Evolutionary conservation across 2,113 vertebrate genomes (phyloP), one percentile per base, ranked within the genome.

Genomic region (Vidua chalybeata): DNA sequence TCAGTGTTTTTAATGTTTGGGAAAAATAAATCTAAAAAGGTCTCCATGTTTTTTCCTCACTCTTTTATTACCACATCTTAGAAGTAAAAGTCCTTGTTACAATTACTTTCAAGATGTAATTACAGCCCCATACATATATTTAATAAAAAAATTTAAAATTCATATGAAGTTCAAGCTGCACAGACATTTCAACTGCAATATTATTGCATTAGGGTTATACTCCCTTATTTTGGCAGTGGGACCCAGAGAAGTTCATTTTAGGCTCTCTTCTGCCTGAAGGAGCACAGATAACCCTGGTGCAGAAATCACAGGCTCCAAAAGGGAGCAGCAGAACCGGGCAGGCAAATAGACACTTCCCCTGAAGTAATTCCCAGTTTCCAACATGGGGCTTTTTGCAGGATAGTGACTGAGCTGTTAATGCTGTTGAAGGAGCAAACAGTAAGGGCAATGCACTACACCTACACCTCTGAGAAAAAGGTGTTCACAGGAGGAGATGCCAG

Each of bases 11-110:
- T 55, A 67, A 89, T 63, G n/a, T 83, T 88, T 87, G 56, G 33
- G 72, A 82, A 81, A 97, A 79, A 33, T 55, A 90, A 94, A 84
- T 78, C 61, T 91, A 33, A 80, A 92, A 95, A 51, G 12, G n/a
- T 39, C 45, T 79, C 74, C 73, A 48, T 77, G 51, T 35, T 22
- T 87, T 94, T 81, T 68, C 39, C 35, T 90, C n/a, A 27, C 6
- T 84, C 73, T 39, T 91, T 92, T 89, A 61, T 96, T 95, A 72
- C 31, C 21, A 82, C 64, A 58, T 61, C 56, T 46, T 84, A 68
- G 37, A 93, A 89, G 41, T 78, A 37, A 93, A 95, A 92, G 16
- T 28, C 58, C 28, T 72, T 87, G 39, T 87, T 84, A 73, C 68
- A 88, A 15, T 92, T 95, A 61, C 37, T 81, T 86, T 78, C 61